These are phyloP conservation scores for Melanostoma mellinum DNA, from an alignment of 2,888 invertebrate species.

Conservation along the genomic window DNA sequence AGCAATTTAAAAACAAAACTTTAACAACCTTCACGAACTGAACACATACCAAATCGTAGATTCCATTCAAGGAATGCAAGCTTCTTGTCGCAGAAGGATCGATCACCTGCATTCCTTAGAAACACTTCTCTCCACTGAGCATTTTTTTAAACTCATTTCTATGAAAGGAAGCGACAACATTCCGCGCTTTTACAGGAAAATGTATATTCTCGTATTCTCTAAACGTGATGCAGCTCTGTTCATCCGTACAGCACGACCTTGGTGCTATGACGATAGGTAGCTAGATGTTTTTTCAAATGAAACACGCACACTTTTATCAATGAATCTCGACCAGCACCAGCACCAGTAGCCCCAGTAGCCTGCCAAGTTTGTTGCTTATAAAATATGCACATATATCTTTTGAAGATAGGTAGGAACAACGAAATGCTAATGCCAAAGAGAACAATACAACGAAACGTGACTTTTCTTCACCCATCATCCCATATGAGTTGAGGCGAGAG, in stretches of 20 bases:
- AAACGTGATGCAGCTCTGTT: slow-evolving; percentile 57
- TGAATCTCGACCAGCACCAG: slow-evolving; percentile 35
- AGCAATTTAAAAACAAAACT: background rate
- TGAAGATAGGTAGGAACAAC: slow-evolving; percentile 23
- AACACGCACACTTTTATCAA: slow-evolving; percentile 54
- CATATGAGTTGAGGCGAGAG: background rate
- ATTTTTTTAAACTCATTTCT: slow-evolving; percentile 6
- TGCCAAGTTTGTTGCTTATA: slow-evolving; percentile 20
- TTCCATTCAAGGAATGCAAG: slow-evolving; percentile 31
- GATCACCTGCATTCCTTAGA: slow-evolving; percentile 53
- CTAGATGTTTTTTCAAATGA: background rate
- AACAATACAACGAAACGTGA: slow-evolving; percentile 63
- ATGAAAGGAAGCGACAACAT: slow-evolving; percentile 53
- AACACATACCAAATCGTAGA: background rate
- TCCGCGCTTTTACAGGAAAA: slow-evolving; percentile 11
- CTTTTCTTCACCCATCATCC: slow-evolving; percentile 30
- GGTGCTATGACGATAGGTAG: slow-evolving; percentile 6
- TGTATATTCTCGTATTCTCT: slow-evolving; percentile 16
- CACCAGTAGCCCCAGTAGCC: slow-evolving; percentile 3
- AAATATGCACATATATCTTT: slow-evolving; percentile 39
- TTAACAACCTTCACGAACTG: too few relatives aligned
- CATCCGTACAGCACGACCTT: slow-evolving; percentile 57
- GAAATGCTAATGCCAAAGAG: slow-evolving; percentile 59
- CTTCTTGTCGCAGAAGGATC: slow-evolving; percentile 30
- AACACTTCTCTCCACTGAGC: slow-evolving; percentile 13